Evolutionary conservation across 2,797 vertebrate genomes (phyloP), one percentile per base, ranked within the genome.

Genomic region (Neosalanx taihuensis): DNA sequence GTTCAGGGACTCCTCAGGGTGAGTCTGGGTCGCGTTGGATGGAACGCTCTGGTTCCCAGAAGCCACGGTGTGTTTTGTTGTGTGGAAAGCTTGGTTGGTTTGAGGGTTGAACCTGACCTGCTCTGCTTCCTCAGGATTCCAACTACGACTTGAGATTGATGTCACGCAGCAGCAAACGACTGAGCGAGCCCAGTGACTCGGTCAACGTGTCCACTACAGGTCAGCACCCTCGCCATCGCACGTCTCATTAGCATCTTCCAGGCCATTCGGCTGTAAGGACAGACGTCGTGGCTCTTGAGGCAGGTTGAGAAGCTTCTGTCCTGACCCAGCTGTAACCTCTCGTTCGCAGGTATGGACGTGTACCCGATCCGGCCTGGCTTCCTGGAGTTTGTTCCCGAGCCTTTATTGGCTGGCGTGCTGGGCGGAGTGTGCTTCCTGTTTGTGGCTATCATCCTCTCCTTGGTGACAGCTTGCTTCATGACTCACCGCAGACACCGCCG

Each of bases 381-480:
- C 76, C 88, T 96, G 0, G 94, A 95, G 75, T 90, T 94, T n/a
- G 88, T 96, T 74, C 95, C 95, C 0, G 92, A 95, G 87, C 95
- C 96, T 0, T 90, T 99, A 73, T 78, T 99, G 86, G 96, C 97
- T 0, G 97, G 96, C 1, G 89, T 98, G 77, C 88, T 99, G 2
- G 97, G 92, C 0, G 97, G 96, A 0, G 90, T 95, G 78, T 96
- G 96, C 87, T 99, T 99, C 86, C 93, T 99, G 78, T 94, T 94
- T 59, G 85, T 93, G 64, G 95, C 96, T 0, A 91, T 99, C 76
- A 79, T 96, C 74, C 93, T 99, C 71, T 97, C 96, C 64, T 77
- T 96, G 76, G 85, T 93, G 84, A 95, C 94, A 0, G 95, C 95
- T 3, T 97, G 95, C 86, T 83, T 93, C 76, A 95, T 96, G 94